These are phyloP conservation scores for Neomicropteryx cornuta DNA, from an alignment of 1,140 invertebrate genomes.

Conservation along the genomic window DNA sequence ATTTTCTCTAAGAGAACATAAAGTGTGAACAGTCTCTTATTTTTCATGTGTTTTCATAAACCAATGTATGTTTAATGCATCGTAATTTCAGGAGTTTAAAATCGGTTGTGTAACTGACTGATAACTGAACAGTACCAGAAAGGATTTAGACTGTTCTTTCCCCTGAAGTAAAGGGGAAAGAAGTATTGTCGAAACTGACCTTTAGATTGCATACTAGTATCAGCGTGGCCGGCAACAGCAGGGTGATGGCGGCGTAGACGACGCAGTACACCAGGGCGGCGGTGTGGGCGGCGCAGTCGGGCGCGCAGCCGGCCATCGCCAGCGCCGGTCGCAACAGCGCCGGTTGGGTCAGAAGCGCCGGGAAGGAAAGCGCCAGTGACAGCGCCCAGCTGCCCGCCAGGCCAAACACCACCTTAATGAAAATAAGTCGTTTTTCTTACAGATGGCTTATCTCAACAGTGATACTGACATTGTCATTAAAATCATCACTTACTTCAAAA, in stretches of 20 bases:
- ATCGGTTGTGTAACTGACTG: too few relatives aligned
- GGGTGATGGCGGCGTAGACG: slow-evolving; percentile 50
- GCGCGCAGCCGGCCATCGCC: slow-evolving; percentile 49
- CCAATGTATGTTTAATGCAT: too few relatives aligned
- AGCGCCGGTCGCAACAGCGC: slow-evolving; percentile 44
- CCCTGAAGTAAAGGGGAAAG: too few relatives aligned
- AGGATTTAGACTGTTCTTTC: too few relatives aligned
- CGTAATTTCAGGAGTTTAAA: too few relatives aligned
- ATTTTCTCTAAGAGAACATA: too few relatives aligned
- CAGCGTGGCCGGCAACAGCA: slow-evolving; percentile 53
- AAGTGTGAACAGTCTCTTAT: too few relatives aligned
- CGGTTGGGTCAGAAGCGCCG: slow-evolving; percentile 36
- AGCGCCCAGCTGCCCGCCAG: slow-evolving; percentile 40
- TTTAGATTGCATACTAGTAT: slow-evolving; percentile 63
- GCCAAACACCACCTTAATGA: slow-evolving; percentile 36
- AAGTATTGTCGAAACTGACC: too few relatives aligned
- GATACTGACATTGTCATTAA: not conserved
- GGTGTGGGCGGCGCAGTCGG: slow-evolving; percentile 50
- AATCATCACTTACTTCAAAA: too few relatives aligned
- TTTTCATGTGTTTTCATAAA: too few relatives aligned
- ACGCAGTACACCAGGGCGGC: slow-evolving; percentile 48
- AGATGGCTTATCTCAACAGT: not conserved
- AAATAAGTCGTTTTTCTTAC: not conserved
- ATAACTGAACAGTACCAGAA: too few relatives aligned
- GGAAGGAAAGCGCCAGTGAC: slow-evolving; percentile 25